These are phyloP conservation scores for Apteryx owenii DNA, from an alignment of 2,113 vertebrate genomes.

Conservation along the genomic window DNA sequence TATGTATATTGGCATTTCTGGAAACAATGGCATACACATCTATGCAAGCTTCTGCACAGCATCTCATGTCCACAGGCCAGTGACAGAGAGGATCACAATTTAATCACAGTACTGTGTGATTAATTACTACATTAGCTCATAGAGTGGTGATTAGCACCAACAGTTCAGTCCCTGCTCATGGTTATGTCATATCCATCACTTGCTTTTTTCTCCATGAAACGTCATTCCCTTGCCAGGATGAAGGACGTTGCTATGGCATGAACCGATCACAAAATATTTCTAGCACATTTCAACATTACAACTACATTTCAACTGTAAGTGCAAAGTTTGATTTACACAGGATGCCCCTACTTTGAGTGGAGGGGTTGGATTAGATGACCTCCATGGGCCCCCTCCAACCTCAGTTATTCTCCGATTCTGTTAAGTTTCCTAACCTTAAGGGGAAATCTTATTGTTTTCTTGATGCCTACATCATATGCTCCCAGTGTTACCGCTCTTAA, in stretches of 20 bases:
- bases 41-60: background rate
- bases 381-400: background rate
- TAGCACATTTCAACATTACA: background rate
- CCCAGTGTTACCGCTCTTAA: background rate
- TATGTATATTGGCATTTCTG: background rate
- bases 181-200: background rate
- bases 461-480: background rate
- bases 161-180: background rate
- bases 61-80: background rate
- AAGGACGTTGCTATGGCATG: background rate
- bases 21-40: background rate
- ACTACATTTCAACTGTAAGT: background rate
- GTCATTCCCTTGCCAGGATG: background rate
- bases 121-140: background rate
- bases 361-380: background rate
- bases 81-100: background rate
- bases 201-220: background rate
- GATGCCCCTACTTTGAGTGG: rapidly evolving
- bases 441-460: background rate
- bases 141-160: background rate
- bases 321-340: background rate
- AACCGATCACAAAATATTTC: background rate
- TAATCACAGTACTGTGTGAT: background rate
- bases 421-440: background rate
- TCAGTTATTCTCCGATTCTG: background rate